Conservation (phyloP, 2,888 invertebrate species). For the Teinopalpus imperialis region DNA sequence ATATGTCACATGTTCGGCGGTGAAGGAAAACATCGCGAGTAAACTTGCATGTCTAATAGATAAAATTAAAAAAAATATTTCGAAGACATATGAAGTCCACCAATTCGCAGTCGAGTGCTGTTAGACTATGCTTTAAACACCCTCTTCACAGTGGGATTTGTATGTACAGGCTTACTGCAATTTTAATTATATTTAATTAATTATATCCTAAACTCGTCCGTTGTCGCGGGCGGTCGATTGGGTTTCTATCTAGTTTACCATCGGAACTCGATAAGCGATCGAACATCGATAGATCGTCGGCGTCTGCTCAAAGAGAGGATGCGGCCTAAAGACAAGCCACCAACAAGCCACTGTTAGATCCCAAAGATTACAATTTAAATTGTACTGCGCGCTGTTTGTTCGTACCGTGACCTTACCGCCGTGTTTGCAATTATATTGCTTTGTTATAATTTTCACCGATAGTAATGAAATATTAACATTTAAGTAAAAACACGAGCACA, state of each 20-base stretch:
- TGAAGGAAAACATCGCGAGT: no score
- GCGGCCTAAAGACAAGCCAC: slow-evolving; percentile 39
- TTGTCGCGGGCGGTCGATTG: slow-evolving; percentile 1
- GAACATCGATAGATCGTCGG: slow-evolving; percentile 38
- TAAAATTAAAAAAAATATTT: no score
- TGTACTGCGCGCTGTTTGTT: slow-evolving; percentile 6
- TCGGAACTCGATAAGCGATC: not conserved
- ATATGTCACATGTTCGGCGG: no score
- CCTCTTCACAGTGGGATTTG: no score
- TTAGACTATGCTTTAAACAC: no score
- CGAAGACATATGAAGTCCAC: not conserved
- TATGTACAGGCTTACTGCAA: not conserved
- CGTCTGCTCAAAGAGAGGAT: slow-evolving; percentile 43
- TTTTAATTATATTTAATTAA: slow-evolving; percentile 3
- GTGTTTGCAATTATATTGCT: not conserved
- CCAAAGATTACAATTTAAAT: slow-evolving; percentile 27
- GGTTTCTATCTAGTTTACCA: slow-evolving; percentile 2
- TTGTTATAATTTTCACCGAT: no score
- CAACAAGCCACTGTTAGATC: slow-evolving; percentile 37
- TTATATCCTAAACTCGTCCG: not conserved
- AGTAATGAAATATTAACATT: not conserved
- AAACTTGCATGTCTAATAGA: no score
- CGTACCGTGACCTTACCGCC: not conserved
- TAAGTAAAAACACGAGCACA: slow-evolving; percentile 17
- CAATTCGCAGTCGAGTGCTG: not conserved